Percentiles rank a stretch among this genome's conserved stretches.
Conservation (phyloP, 2,888 invertebrate genomes). For the Thymelicus sylvestris region DNA sequence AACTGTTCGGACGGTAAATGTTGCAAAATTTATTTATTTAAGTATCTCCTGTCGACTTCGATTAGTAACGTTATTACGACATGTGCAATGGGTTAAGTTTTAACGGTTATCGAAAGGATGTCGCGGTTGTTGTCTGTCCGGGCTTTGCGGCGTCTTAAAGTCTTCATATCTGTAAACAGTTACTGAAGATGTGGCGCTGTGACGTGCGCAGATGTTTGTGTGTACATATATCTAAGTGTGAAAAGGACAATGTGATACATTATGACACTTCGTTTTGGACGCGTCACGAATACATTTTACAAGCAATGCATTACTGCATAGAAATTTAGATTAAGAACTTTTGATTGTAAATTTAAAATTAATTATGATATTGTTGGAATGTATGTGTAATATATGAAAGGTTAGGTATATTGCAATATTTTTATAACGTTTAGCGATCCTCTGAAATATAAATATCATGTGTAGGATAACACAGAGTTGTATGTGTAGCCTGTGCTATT, state of each 20-base stretch:
- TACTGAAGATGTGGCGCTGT: conserved; percentile 28
- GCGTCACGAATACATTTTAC: conserved; percentile 28
- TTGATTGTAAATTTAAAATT: conserved; percentile 76
- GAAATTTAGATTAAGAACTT: conserved; percentile 67
- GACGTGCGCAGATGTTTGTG: conserved; percentile 38
- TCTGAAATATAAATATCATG: conserved; percentile 50
- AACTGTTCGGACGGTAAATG: conserved; percentile 20
- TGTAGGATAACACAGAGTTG: conserved; percentile 54
- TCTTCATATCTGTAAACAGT: conserved; percentile 28
- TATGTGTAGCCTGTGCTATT: conserved; percentile 57
- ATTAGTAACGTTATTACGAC: conserved; percentile 42
- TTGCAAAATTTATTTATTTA: conserved; percentile 47
- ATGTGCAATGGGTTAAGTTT: conserved; percentile 66
- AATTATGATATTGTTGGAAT: conserved; percentile 79
- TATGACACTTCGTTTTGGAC: conserved; percentile 24
- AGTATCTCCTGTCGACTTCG: conserved; percentile 45
- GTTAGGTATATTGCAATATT: conserved; percentile 60
- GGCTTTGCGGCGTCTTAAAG: conserved; percentile 10
- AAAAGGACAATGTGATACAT: conserved; percentile 32
- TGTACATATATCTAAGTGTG: conserved; percentile 33
- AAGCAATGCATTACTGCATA: conserved; percentile 56
- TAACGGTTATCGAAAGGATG: conserved; percentile 40
- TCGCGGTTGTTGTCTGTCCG: not conserved
- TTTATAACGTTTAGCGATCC: conserved; percentile 66
- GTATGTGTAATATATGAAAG: conserved; percentile 76